Conservation (phyloP, 2,888 invertebrate species). For the Bibio marci region DNA sequence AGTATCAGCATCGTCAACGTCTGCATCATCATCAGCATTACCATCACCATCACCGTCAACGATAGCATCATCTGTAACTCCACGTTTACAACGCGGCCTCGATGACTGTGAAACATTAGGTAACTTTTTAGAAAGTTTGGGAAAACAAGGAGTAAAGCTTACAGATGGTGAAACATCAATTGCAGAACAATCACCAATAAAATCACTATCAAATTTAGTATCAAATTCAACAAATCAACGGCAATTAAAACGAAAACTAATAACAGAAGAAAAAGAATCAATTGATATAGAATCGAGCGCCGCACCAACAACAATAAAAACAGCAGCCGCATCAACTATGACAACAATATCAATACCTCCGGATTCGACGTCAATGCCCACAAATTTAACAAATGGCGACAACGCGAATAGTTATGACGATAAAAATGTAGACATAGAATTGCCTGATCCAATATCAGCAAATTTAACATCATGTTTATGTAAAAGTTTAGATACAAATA, state of each 20-base stretch:
- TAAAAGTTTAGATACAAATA: constrained; percentile 18
- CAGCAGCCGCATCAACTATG: constrained; percentile 6
- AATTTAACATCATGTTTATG: constrained; percentile 30
- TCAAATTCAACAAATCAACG: constrained; percentile 33
- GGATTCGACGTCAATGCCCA: neutral
- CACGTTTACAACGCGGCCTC: neutral
- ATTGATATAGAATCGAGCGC: constrained; percentile 10
- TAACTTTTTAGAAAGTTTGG: too few relatives aligned
- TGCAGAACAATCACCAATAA: constrained; percentile 28
- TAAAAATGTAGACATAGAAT: constrained; percentile 3
- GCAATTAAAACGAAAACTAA: constrained; percentile 23
- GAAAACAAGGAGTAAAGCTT: too few relatives aligned
- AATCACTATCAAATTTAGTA: constrained; percentile 44
- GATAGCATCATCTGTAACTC: constrained; percentile 10
- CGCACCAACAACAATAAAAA: constrained; percentile 11
- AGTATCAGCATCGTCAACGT: constrained; percentile 5
- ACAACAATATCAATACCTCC: constrained; percentile 12
- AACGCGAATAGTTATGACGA: too few relatives aligned
- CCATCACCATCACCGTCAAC: constrained; percentile 7
- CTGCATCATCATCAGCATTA: constrained; percentile 5
- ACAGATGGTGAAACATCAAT: constrained; percentile 3
- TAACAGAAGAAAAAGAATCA: constrained; percentile 8
- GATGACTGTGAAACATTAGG: neutral
- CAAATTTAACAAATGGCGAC: too few relatives aligned
- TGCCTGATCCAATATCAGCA: constrained; percentile 27